A percentile compares a stretch with the other conserved stretches of the same genome.
Evolutionary conservation across 2,113 vertebrate genomes (phyloP).

Genomic region (Pholis gunnellus): DNA sequence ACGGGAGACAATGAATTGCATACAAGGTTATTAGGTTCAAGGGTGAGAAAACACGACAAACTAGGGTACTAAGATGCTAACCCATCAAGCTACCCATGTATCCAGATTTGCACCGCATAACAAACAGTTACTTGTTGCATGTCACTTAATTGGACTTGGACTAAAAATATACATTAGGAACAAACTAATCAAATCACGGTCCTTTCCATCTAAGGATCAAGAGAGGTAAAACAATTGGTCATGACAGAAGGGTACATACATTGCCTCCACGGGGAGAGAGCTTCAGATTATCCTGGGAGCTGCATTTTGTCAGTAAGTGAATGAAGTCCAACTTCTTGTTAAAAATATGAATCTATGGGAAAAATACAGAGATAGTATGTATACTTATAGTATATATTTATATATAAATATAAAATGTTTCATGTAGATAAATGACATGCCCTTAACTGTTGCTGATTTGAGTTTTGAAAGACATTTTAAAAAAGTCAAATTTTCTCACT

Average conservation of each 20-base stretch:
- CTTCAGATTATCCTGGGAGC: conserved; percentile 96
- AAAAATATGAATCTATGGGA: conserved; percentile 95
- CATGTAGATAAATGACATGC: not conserved
- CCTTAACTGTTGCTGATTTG: not conserved
- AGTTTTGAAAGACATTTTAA: not conserved
- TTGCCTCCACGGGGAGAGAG: conserved; percentile 89
- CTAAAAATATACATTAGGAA: not conserved
- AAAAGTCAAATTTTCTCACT: not conserved
- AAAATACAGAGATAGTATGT: conserved; percentile 77
- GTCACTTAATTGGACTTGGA: conserved; percentile 2
- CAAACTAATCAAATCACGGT: conserved; percentile 3
- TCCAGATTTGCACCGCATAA: conserved; percentile 5
- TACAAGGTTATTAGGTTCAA: too few species aligned
- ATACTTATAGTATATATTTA: too few species aligned
- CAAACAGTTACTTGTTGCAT: not conserved
- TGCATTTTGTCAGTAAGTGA: conserved; percentile 90
- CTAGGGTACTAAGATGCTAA: not conserved
- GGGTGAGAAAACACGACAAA: conserved; percentile 8
- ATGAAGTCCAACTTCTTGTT: conserved; percentile 95
- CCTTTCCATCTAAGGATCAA: not conserved
- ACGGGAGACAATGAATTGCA: not conserved
- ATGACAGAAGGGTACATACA: conserved; percentile 87
- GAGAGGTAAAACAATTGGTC: conserved; percentile 8
- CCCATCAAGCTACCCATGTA: not conserved
- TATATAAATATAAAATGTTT: not conserved